Percentiles rank a stretch among this genome's conserved stretches.
phyloP scores from a whole-genome alignment of 2,888 invertebrate species.

The Sialis fuliginosa region DNA sequence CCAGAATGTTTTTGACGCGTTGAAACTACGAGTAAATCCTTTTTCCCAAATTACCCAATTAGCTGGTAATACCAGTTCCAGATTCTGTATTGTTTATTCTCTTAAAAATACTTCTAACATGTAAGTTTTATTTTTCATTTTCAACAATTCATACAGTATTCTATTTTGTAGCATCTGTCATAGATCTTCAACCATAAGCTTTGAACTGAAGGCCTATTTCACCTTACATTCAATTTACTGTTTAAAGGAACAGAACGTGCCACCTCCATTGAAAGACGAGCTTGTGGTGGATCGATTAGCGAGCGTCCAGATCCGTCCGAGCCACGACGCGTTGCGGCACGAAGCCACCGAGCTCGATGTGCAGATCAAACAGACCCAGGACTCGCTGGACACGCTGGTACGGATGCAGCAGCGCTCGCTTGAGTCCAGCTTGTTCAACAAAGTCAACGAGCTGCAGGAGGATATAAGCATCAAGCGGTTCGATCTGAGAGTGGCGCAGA shows the following conservation, averaged over 20 bases:
- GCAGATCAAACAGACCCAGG: conserved; percentile 77
- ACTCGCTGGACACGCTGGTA: conserved; percentile 64
- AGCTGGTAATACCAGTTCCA: no score
- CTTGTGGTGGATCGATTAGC: conserved; percentile 64
- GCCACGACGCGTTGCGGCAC: conserved; percentile 61
- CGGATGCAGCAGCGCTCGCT: conserved; percentile 62
- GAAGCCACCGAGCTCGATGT: conserved; percentile 70
- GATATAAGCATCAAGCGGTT: conserved; percentile 88
- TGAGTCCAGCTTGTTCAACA: conserved; percentile 73
- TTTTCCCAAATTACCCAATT: no score
- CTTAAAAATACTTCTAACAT: no score
- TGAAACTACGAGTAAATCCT: no score
- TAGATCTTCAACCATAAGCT: no score
- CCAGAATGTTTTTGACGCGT: no score
- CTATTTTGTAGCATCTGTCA: no score
- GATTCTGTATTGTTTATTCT: no score
- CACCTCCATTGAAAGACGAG: conserved; percentile 65
- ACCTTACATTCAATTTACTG: no score
- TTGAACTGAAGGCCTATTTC: no score
- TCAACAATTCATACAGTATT: no score
- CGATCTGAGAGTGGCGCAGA: conserved; percentile 78
- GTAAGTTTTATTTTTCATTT: no score
- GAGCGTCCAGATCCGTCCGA: conserved; percentile 50
- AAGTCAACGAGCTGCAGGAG: conserved; percentile 90
- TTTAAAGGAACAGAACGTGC: conserved; percentile 39